These are phyloP conservation scores for Metridium senile DNA, from an alignment of 92 coral and sea anemone genomes.

Conservation along the genomic window DNA sequence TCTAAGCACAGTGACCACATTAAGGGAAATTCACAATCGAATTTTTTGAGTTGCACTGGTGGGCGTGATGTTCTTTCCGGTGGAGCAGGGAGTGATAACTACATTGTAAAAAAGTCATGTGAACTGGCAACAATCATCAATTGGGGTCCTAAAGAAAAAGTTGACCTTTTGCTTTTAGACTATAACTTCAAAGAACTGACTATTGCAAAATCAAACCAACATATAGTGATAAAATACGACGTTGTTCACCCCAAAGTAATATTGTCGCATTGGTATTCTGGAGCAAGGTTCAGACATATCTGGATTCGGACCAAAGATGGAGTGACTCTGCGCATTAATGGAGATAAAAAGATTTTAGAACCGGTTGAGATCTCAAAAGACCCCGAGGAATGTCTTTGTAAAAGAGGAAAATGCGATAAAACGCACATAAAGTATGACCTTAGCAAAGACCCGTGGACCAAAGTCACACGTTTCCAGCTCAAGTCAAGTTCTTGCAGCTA, in stretches of 20 bases:
- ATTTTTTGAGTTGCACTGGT: conserved; percentile 54
- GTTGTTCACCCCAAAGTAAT: conserved; percentile 1
- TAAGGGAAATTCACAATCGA: conserved; percentile 39
- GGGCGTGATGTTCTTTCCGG: conserved; percentile 45
- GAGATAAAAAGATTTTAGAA: conserved; percentile 13
- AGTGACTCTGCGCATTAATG: conserved; percentile 24
- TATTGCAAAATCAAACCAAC: background rate
- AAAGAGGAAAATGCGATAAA: background rate
- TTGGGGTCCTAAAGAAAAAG: conserved; percentile 27
- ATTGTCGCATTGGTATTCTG: conserved; percentile 36
- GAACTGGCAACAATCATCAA: conserved; percentile 27
- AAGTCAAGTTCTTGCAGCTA: conserved; percentile 62
- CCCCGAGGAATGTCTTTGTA: conserved; percentile 51
- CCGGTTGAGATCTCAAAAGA: conserved; percentile 56
- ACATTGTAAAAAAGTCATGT: conserved; percentile 45
- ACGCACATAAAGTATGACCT: conserved; percentile 21
- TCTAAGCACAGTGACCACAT: conserved; percentile 30
- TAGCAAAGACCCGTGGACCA: conserved; percentile 29
- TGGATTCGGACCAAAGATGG: conserved; percentile 52
- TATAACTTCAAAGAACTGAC: conserved; percentile 31
- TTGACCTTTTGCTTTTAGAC: conserved; percentile 29
- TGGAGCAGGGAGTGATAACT: conserved; percentile 47
- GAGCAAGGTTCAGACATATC: conserved; percentile 23
- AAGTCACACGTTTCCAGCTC: conserved; percentile 47
- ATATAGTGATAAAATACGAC: conserved; percentile 11